Conservation (phyloP, 2,797 vertebrate genomes). For the Leontopithecus rosalia region DNA sequence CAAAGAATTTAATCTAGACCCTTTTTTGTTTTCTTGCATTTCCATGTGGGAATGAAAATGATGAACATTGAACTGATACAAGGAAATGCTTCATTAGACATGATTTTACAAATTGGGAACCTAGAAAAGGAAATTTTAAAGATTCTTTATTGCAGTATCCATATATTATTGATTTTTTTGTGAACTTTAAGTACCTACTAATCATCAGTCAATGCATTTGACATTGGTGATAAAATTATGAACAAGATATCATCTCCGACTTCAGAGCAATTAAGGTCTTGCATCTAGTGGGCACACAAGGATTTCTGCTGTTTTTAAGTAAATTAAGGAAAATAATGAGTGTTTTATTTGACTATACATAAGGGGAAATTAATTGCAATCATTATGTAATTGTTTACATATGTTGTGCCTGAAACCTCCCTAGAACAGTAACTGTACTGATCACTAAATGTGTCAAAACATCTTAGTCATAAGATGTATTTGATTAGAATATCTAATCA, state of each 20-base stretch:
- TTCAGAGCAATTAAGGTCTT: background rate
- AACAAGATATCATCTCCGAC: background rate
- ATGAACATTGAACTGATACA: background rate
- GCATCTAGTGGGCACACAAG: background rate
- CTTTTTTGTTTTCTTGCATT: background rate
- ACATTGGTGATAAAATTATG: background rate
- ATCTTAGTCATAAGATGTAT: background rate
- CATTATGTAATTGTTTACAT: background rate
- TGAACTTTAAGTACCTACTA: background rate
- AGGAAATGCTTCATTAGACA: background rate
- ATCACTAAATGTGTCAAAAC: background rate
- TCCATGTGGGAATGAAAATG: background rate
- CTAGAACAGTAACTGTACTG: background rate
- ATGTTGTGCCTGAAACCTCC: background rate
- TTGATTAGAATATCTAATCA: background rate
- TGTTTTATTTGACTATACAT: background rate
- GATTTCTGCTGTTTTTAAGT: background rate
- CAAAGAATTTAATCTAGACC: background rate
- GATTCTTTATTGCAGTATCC: background rate
- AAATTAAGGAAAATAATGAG: background rate
- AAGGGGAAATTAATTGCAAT: background rate
- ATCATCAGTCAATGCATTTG: background rate
- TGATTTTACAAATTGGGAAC: background rate
- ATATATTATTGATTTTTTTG: background rate
- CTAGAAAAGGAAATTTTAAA: background rate